Evolutionary conservation across 2,888 invertebrate species (phyloP), one percentile per base, ranked within the genome.

Genomic region (Hydrotaea diabolus): DNA sequence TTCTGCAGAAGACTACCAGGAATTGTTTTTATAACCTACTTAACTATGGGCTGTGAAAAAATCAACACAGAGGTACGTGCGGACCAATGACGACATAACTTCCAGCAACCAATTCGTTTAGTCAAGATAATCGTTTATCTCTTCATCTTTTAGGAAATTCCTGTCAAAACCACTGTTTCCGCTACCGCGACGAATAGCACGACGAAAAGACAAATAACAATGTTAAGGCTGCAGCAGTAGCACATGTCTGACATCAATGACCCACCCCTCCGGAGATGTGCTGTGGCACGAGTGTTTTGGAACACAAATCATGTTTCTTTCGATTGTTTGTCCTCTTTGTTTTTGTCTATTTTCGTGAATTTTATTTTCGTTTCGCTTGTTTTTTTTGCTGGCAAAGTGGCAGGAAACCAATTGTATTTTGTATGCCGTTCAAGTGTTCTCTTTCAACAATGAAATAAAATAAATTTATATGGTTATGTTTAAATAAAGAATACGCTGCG

Each of bases 201-300:
- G 9, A 64, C 59, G 15, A 17, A 26, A 43, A 39, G 19, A 57
- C 23, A 62, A 74, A 74, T 46, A 59, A 62, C 46, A 62, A 74
- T 74, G 62, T 74, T 62, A 62, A 62, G 23, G 43, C 59, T n/a
- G n/a, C n/a, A 46, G 74, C 46, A 43, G 73, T 59, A 46, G 59
- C 59, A 74, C 74, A 74, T 74, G 59, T 26, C 39, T 74, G 74
- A 74, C 74, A 62, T 46, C 57, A 46, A 23, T 74, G 62, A 74
- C 43, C 74, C 74, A 26, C 39, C n/a, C n/a, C 39, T 31, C 66
- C 13, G 8, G 43, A 69, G 66, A 17, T 11, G 66, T n/a, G n/a
- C n/a, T n/a, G n/a, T n/a, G 8, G 13, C 23, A 19, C 1, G 46
- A 43, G 69, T 69, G 13, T 69, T 23, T 46, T 2, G 46, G 23